Conservation (phyloP, 2,797 vertebrate genomes). For the Staurois parvus region DNA sequence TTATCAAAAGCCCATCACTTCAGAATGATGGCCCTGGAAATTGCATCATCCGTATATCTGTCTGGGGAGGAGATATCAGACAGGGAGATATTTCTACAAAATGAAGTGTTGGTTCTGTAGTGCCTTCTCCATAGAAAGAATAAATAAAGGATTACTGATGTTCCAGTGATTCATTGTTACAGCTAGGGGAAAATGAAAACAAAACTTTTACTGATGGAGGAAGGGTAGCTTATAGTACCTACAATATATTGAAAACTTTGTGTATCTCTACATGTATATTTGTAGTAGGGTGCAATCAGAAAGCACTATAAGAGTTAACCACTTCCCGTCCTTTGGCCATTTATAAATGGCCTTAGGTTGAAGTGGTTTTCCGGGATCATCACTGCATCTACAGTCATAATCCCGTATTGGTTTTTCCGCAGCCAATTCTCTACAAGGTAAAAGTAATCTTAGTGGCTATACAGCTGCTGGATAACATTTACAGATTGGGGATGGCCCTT, state of each 20-base stretch:
- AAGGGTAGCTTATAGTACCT: neutral
- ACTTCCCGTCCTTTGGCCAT: no score
- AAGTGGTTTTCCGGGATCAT: no score
- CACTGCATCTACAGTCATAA: no score
- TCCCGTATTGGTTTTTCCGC: no score
- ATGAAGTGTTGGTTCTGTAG: constrained; percentile 50
- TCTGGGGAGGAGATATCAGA: constrained; percentile 62
- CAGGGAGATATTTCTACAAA: constrained; percentile 65
- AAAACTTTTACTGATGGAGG: neutral
- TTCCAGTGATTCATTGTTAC: constrained; percentile 54
- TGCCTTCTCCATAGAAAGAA: constrained; percentile 53
- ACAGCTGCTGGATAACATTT: no score
- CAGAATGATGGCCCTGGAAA: constrained; percentile 64
- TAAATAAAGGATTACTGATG: constrained; percentile 45
- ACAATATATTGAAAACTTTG: constrained; percentile 1
- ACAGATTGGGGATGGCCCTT: no score
- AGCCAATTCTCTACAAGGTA: no score
- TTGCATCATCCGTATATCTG: constrained; percentile 60
- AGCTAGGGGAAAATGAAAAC: constrained; percentile 5
- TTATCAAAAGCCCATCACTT: constrained; percentile 68
- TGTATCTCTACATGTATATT: neutral
- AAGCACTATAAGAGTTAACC: no score
- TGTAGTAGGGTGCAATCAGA: neutral
- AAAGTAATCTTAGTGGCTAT: no score
- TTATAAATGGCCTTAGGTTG: no score